These are phyloP conservation scores for Epizoanthus ramosus DNA, from an alignment of 92 coral and sea anemone species.

Conservation along the genomic window DNA sequence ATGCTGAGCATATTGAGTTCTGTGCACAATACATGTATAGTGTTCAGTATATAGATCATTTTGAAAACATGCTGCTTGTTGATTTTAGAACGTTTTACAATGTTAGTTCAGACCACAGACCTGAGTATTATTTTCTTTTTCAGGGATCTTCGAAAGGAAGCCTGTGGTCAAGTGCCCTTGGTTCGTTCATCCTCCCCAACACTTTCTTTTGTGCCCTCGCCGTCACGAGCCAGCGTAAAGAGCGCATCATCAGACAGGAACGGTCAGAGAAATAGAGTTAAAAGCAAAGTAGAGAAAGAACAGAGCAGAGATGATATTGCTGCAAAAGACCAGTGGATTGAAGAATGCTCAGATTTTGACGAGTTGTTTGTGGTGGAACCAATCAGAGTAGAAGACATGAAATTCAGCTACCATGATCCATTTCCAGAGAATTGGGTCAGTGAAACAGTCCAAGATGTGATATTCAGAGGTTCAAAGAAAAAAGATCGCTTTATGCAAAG, in stretches of 20 bases:
- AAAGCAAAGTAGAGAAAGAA: conserved; percentile 52
- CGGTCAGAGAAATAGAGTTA: conserved; percentile 36
- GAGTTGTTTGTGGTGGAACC: conserved; percentile 69
- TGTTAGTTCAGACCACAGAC: not conserved
- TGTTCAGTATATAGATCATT: too few relatives aligned
- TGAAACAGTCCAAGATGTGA: conserved; percentile 76
- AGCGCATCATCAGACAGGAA: conserved; percentile 52
- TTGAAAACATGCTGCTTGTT: too few relatives aligned
- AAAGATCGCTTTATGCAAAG: conserved; percentile 86
- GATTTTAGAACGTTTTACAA: not conserved
- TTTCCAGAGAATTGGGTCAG: conserved; percentile 86
- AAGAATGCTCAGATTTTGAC: conserved; percentile 65
- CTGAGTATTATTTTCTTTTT: not conserved
- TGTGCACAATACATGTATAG: too few relatives aligned
- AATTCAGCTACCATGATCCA: conserved; percentile 78
- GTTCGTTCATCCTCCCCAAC: conserved; percentile 57
- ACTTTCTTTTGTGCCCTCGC: conserved; percentile 47
- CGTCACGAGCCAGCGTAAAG: conserved; percentile 42
- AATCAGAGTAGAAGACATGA: conserved; percentile 49
- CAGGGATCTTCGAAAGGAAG: conserved; percentile 46
- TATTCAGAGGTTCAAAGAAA: conserved; percentile 75
- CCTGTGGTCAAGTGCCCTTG: conserved; percentile 35
- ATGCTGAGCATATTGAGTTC: too few relatives aligned
- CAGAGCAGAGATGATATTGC: conserved; percentile 58
- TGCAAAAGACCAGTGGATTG: conserved; percentile 72